Percentiles rank a stretch among this genome's conserved stretches.
These are phyloP conservation scores for Syrista parreyssii DNA, from an alignment of 2,888 invertebrate genomes.

Conservation along the genomic window DNA sequence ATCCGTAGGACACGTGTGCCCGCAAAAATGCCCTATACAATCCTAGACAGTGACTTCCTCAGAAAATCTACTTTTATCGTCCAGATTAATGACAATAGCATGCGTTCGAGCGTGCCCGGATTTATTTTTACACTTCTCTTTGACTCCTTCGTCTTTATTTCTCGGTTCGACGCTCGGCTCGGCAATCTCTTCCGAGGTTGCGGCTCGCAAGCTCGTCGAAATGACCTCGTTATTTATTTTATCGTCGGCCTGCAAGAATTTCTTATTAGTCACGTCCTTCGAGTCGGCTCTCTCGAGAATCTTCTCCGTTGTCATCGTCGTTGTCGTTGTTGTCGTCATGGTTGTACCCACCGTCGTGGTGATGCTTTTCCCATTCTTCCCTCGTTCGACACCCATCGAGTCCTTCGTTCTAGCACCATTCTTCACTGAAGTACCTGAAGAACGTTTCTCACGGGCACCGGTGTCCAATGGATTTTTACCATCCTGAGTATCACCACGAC, in stretches of 20 bases:
- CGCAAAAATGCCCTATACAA: not conserved
- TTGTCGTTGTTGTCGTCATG: conserved; percentile 45
- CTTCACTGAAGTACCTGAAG: conserved; percentile 15
- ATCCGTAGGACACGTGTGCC: not conserved
- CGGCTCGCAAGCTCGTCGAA: conserved; percentile 4
- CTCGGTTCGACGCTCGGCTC: conserved; percentile 31
- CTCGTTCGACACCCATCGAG: conserved; percentile 33
- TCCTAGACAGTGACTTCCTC: conserved; percentile 82
- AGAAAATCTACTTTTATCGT: conserved; percentile 83
- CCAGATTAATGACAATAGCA: conserved; percentile 83
- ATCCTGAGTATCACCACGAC: conserved; percentile 53
- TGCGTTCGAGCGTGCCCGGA: conserved; percentile 80
- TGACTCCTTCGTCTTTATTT: conserved; percentile 30
- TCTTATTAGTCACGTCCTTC: conserved; percentile 48
- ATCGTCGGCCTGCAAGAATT: conserved; percentile 23
- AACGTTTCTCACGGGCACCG: not conserved
- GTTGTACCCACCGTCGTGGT: conserved; percentile 42
- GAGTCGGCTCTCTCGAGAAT: conserved; percentile 66
- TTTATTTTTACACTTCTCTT: conserved; percentile 46
- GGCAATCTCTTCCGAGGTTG: conserved; percentile 26
- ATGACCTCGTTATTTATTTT: conserved; percentile 17
- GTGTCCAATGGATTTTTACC: conserved; percentile 22
- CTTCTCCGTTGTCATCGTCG: conserved; percentile 67
- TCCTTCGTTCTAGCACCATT: conserved; percentile 22
- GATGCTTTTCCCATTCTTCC: conserved; percentile 48